These are phyloP conservation scores for Lasioglossum oenotherae DNA, from an alignment of 2,888 invertebrate species.

Conservation along the genomic window DNA sequence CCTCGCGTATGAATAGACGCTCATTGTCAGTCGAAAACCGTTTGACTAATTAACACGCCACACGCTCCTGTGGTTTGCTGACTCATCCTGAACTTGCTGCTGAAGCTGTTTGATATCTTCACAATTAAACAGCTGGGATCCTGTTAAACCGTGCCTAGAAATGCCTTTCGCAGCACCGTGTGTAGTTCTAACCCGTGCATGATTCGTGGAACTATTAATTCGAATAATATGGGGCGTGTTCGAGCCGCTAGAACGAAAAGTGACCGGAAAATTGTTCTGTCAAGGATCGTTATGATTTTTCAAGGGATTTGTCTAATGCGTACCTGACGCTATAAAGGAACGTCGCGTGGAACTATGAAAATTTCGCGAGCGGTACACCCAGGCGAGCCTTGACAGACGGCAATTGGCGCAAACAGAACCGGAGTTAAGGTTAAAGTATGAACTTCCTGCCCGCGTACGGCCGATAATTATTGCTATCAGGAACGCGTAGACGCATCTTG, in stretches of 20 bases:
- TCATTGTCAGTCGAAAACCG: background rate
- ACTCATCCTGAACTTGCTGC: background rate
- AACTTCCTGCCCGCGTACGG: constrained; percentile 67
- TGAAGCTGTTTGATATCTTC: background rate
- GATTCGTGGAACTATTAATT: background rate
- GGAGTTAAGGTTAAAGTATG: constrained; percentile 70
- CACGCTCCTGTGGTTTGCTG: background rate
- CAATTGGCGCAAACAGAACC: constrained; percentile 60
- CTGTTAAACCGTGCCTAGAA: background rate
- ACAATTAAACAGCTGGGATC: background rate
- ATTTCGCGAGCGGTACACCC: background rate
- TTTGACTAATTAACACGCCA: constrained; percentile 6
- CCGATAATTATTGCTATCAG: constrained; percentile 65
- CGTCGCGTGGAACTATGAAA: background rate
- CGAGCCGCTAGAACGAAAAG: background rate
- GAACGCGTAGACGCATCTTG: constrained; percentile 39
- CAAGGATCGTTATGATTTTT: too few species aligned
- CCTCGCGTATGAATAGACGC: background rate
- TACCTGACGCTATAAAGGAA: background rate
- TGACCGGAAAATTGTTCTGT: background rate
- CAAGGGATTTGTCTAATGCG: background rate
- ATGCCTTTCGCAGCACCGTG: background rate
- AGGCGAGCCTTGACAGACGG: constrained; percentile 38
- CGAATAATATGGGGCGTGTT: background rate
- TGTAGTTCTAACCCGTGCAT: background rate